Evolutionary conservation across 1,140 invertebrate species (phyloP), one percentile per base, ranked within the genome.

Genomic region (Sipha flava): DNA sequence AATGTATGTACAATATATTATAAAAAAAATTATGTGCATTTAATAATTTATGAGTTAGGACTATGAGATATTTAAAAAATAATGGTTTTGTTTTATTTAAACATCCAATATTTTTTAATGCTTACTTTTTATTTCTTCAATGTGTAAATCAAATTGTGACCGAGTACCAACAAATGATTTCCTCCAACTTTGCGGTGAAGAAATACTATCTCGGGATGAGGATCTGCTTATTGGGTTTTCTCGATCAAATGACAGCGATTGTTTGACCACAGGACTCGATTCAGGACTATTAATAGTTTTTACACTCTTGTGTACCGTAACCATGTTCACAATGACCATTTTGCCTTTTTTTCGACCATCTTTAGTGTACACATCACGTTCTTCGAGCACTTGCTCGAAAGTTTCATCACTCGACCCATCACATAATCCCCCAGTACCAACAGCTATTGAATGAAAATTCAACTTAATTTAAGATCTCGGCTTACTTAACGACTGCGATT

Each of bases 91-190:
- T 14, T 4, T 68, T 68, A 26, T 43, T 23, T 10, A 26, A 49
- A 14, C 31, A 45, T n/a, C 1, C 12, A 52, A 54, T 54, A 79
- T 26, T 26, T 9, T 0, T 18, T 21, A 40, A 34, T 23, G 31
- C 87, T 86, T 89, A 94, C 94, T 93, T 94, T 91, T 90, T 83
- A 94, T 93, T 86, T 92, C 88, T 81, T 90, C 90, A 84, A 95
- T 95, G 86, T 95, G 93, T n/a, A 91, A 90, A 85, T 95, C 93
- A 85, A 93, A 94, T 85, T 94, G 91, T 82, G 91, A 92, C 84
- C 90, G 91, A 85, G 90, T 93, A 82, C 91, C 87, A 47, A 89
- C 85, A 82, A 89, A 91, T 70, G 91, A 26, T 77, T 77, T 77
- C 23, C 34, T 57, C 49, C 73, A 57, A 29, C 14, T 23, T 10